Evolutionary conservation across 2,888 invertebrate genomes (phyloP), one percentile per base, ranked within the genome.

Genomic region (Ochropleura plecta): DNA sequence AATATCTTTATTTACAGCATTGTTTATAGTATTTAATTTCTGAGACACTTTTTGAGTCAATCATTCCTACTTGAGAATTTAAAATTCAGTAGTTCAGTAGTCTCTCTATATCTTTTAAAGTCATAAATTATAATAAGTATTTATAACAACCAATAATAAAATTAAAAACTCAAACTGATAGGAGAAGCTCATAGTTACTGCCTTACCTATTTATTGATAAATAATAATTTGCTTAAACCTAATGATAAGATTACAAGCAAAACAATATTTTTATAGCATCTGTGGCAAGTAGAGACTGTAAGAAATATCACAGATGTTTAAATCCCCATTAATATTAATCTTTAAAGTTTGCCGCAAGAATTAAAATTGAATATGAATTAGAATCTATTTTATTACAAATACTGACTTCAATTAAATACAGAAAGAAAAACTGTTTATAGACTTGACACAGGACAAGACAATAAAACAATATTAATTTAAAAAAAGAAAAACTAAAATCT

Each of bases 181-280:
- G 46, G 46, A 63, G 12, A 20, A 73, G 16, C 18, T 30, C 12
- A 46, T 18, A 64, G 30, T 51, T 16, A 68, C 46, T n/a, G 40
- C 16, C 46, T 49, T 74, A 53, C 40, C 30, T 46, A 63, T 44
- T 49, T 68, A 65, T 44, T 60, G 76, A 81, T 81, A 76, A 55
- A 55, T 67, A 55, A 68, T 65, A 75, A 75, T 81, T 60, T 65
- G 48, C 42, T 63, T 16, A 42, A 62, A 74, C 53, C 12, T 1
- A 46, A 51, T 48, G 81, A 79, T 79, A 75, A 76, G 76, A 76
- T 80, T 74, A 49, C 42, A 78, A 5, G 5, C 14, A 10, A 49
- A 67, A 12, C 5, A 40, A 40, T 55, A 64, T 60, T 75, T 59
- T 48, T 53, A 46, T 20, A 69, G 4, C n/a, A 16, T 64, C 20